Percentiles rank a stretch among this genome's conserved stretches.
These are phyloP conservation scores for Ephydatia muelleri DNA, from an alignment of 37 sponge, comb jelly and placozoan species.

Conservation along the genomic window DNA sequence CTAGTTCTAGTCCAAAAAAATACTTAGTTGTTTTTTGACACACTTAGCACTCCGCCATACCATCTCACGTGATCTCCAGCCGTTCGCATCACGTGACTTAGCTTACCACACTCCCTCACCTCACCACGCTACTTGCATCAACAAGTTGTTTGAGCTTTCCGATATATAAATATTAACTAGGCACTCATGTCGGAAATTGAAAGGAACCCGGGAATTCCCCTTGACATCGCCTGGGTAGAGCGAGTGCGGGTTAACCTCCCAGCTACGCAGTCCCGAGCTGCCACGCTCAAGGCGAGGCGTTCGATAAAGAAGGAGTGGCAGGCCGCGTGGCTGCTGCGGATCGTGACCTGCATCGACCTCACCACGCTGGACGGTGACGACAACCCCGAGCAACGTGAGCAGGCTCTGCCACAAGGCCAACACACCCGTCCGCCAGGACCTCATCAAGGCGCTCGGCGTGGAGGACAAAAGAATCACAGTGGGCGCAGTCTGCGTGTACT, in stretches of 20 bases:
- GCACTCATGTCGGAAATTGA: slow-evolving; percentile 8
- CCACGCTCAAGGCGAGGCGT: slow-evolving; percentile 86
- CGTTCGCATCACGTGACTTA: not conserved
- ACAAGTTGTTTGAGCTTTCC: not conserved
- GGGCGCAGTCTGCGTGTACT: slow-evolving; percentile 97
- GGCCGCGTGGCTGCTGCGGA: slow-evolving; percentile 96
- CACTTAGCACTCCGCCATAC: not conserved
- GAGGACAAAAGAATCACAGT: slow-evolving; percentile 74
- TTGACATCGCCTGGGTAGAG: slow-evolving; percentile 94
- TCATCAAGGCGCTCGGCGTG: slow-evolving; percentile 77
- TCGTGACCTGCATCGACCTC: slow-evolving; percentile 95
- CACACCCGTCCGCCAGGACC: slow-evolving; percentile 93
- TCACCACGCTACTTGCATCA: not conserved
- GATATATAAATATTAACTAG: not conserved
- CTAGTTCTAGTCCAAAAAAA: not conserved
- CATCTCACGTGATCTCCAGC: not conserved
- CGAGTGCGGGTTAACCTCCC: slow-evolving; percentile 85
- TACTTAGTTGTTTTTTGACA: not conserved
- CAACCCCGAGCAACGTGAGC: slow-evolving; percentile 84
- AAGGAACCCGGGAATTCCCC: slow-evolving; percentile 80
- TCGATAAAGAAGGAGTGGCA: slow-evolving; percentile 99
- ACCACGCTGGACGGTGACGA: slow-evolving; percentile 98
- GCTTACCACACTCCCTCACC: not conserved
- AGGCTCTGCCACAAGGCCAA: slow-evolving; percentile 94
- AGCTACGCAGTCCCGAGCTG: slow-evolving; percentile 84